These are phyloP conservation scores for Trachythela sp. DNA, from an alignment of 64 coral and sea anemone genomes.

Conservation along the genomic window DNA sequence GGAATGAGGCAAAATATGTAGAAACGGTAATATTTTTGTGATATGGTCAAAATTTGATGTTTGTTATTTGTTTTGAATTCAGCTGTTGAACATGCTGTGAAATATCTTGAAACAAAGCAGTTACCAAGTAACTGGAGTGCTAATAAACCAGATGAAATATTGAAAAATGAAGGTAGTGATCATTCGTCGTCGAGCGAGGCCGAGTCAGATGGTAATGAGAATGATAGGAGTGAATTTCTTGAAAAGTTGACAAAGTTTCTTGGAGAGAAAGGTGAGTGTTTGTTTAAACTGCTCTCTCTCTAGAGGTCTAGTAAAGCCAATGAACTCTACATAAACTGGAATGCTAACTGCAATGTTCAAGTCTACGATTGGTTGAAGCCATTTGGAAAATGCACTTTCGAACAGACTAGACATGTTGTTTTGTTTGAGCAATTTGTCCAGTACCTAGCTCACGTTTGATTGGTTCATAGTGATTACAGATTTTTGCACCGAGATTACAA, in stretches of 20 bases:
- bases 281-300: neutral
- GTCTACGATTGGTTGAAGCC: too few species aligned
- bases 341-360: too few species aligned
- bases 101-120: slow-evolving; percentile 71
- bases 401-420: too few species aligned
- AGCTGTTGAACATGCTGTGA: slow-evolving; percentile 73
- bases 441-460: too few species aligned
- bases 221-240: slow-evolving; percentile 59
- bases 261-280: slow-evolving; percentile 65
- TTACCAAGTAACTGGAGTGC: slow-evolving; percentile 72
- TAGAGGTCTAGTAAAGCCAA: too few species aligned
- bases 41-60: neutral
- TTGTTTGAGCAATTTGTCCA: too few species aligned
- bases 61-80: neutral
- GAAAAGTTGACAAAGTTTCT: slow-evolving; percentile 69
- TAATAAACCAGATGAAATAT: slow-evolving; percentile 42
- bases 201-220: slow-evolving; percentile 48
- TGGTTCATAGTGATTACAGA: too few species aligned
- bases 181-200: slow-evolving; percentile 53
- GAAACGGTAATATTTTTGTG: too few species aligned
- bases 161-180: slow-evolving; percentile 20
- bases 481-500: too few species aligned
- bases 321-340: too few species aligned
- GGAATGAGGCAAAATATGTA: too few species aligned
- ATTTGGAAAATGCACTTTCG: too few species aligned